Evolutionary conservation across 2,797 vertebrate species (phyloP), one percentile per base, ranked within the genome.

Genomic region (Pseudochaenichthys georgianus): DNA sequence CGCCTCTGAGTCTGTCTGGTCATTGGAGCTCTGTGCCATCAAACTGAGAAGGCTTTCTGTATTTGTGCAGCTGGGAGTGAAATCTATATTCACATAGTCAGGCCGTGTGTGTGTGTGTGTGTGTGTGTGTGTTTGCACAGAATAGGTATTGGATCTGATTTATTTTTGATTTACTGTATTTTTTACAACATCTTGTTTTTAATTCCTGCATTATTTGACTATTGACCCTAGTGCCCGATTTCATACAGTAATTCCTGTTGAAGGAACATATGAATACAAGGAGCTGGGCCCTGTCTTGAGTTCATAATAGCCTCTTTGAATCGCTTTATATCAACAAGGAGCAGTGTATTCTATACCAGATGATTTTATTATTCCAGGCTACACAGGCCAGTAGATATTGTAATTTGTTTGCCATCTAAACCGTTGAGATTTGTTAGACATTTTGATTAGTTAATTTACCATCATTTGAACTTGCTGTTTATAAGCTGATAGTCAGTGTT

Each of bases 11-110:
- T 86, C 17, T 84, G 82, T 87, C 77, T 87, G 85, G 80, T 86
- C 82, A 88, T 77, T 65, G 82, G 88, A 91, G 82, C 84, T 81
- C 79, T 82, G 74, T 82, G 77, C 71, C 68, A 60, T 87, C 77
- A 47, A 50, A 79, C 82, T 79, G 87, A 91, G 81, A 89, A 73
- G 70, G 51, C 75, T 64, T 82, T 89, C 84, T 92, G 86, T 92
- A 69, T 93, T 92, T 93, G 81, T 89, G 85, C 91, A 92, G 90
- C 89, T 91, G 88, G 84, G 78, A 89, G 82, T 89, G 80, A 89
- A 92, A 91, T 87, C 82, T 82, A 83, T 84, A 83, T 86, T 84
- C 84, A 75, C 83, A 85, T 57, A 64, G 64, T 58, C 45, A 2
- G n/a, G 12, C 15, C 64, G 21, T 73, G 53, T 66, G 19, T 45